These are phyloP conservation scores for Actinia tenebrosa DNA, from an alignment of 64 coral and sea anemone genomes.

Conservation along the genomic window DNA sequence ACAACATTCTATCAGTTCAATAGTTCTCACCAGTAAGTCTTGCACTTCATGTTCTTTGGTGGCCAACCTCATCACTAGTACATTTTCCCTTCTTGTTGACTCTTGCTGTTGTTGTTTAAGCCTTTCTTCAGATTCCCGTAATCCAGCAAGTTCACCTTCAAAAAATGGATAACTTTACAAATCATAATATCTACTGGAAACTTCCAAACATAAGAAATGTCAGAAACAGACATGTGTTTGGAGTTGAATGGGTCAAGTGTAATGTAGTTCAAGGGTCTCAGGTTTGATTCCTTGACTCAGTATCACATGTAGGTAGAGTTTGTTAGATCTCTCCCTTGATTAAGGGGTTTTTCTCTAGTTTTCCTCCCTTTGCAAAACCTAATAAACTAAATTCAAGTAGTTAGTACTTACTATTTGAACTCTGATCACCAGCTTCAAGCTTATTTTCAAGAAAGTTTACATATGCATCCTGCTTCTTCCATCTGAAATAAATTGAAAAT, in stretches of 20 bases:
- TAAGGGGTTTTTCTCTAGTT: too few species aligned
- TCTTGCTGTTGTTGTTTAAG: conserved; percentile 97
- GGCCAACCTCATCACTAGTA: conserved; percentile 93
- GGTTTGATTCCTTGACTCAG: too few species aligned
- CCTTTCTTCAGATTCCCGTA: conserved; percentile 94
- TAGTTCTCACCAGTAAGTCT: conserved; percentile 95
- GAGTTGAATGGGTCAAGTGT: too few species aligned
- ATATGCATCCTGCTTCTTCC: conserved; percentile 39
- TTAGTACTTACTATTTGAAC: conserved; percentile 49
- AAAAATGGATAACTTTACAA: background rate
- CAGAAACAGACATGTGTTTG: too few species aligned
- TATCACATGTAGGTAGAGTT: too few species aligned
- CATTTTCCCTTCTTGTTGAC: conserved; percentile 97
- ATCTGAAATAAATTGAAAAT: background rate
- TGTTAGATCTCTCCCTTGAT: too few species aligned
- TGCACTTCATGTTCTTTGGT: conserved; percentile 99
- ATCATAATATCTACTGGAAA: background rate
- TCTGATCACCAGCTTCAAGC: conserved; percentile 22
- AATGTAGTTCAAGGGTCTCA: too few species aligned
- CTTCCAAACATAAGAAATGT: too few species aligned
- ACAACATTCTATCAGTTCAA: conserved; percentile 9
- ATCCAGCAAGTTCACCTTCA: conserved; percentile 83
- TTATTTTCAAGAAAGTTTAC: conserved; percentile 39
- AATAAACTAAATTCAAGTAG: background rate
- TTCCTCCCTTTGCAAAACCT: too few species aligned